Evolutionary conservation across 2,797 vertebrate genomes (phyloP).

Genomic region (Oreortyx pictus): DNA sequence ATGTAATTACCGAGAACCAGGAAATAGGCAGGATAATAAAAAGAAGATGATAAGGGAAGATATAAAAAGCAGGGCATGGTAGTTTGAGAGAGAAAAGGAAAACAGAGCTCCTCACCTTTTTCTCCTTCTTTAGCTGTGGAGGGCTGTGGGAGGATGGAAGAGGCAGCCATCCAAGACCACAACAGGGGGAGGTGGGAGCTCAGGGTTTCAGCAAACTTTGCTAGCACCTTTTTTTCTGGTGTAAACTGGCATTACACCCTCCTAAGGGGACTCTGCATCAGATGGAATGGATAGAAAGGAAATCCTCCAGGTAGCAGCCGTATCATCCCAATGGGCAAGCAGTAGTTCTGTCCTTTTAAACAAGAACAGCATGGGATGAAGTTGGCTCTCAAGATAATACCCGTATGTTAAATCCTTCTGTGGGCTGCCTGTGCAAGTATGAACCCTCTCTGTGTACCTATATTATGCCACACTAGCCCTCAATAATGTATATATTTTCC

Average conservation of each 20-base stretch:
- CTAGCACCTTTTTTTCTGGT: neutral
- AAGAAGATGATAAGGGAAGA: conserved; percentile 40
- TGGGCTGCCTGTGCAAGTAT: neutral
- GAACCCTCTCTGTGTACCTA: neutral
- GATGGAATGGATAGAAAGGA: neutral
- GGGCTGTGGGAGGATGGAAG: neutral
- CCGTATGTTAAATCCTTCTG: neutral
- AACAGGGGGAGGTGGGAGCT: neutral
- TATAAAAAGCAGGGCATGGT: neutral
- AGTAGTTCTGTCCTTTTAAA: conserved; percentile 15
- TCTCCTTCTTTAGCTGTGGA: neutral
- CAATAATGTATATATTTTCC: neutral
- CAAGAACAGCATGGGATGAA: neutral
- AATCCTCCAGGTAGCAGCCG: neutral
- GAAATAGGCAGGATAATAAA: conserved; percentile 57
- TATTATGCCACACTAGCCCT: neutral
- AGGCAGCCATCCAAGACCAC: neutral
- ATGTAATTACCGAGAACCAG: conserved; percentile 61
- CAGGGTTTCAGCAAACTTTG: neutral
- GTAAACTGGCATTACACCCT: neutral
- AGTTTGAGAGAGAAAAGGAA: neutral
- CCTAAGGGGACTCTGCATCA: neutral
- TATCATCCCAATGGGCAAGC: neutral
- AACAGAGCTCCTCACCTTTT: neutral
- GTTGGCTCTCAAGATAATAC: neutral